Evolutionary conservation across 2,113 vertebrate species (phyloP).

Genomic region (Rousettus leschenaultii): DNA sequence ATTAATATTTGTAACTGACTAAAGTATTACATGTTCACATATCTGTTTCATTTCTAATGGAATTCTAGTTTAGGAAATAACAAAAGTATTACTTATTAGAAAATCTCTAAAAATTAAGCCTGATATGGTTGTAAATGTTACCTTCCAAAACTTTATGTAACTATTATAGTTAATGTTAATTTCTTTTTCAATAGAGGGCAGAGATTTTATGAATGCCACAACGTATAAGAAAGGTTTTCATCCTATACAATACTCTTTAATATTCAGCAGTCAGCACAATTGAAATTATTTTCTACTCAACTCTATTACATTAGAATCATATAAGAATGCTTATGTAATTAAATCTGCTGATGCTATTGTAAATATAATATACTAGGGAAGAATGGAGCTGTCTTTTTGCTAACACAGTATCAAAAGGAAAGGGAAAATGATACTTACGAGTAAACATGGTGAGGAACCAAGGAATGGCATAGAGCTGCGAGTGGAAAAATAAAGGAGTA

Average conservation of each 20-base stretch:
- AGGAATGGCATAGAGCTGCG: conserved; percentile 96
- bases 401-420: not conserved
- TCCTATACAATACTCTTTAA: not conserved
- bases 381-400: not conserved
- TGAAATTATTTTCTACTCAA: conserved; percentile 4
- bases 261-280: not conserved
- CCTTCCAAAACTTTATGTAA: not conserved
- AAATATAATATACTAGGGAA: not conserved
- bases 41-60: not conserved
- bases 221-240: not conserved
- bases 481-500: not conserved
- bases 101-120: conserved; percentile 8
- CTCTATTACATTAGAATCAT: not conserved
- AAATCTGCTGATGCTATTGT: not conserved
- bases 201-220: not conserved
- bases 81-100: not conserved
- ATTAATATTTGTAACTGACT: not conserved
- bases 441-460: conserved; percentile 99
- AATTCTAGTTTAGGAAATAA: not conserved
- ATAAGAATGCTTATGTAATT: not conserved
- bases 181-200: not conserved
- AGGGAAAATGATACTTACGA: conserved; percentile 87
- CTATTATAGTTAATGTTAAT: not conserved
- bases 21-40: not conserved
- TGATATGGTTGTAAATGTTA: conserved; percentile 13